Percentiles rank a stretch among this genome's conserved stretches.
Evolutionary conservation across 2,113 vertebrate species (phyloP).

Genomic region (Vanacampus margaritifer): DNA sequence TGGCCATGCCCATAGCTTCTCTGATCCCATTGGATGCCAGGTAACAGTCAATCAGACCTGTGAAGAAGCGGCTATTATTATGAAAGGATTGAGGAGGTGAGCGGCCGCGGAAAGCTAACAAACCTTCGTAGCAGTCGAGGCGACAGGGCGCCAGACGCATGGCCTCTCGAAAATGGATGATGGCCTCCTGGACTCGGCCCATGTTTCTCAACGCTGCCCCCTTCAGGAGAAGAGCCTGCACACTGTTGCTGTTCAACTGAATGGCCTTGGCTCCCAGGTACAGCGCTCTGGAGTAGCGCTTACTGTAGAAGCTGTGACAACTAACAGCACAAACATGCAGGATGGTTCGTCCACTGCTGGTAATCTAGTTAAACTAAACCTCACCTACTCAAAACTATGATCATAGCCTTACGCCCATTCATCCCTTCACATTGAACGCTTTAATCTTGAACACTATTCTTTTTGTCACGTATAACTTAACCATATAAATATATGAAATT

Average conservation of each 20-base stretch:
- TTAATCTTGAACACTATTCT: too few relatives aligned
- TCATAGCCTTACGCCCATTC: too few relatives aligned
- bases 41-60: conserved; percentile 97
- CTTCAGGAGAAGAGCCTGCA: conserved; percentile 92
- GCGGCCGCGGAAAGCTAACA: not conserved
- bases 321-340: conserved; percentile 59
- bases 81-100: not conserved
- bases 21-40: conserved; percentile 93
- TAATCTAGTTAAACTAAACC: too few relatives aligned
- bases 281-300: conserved; percentile 92
- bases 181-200: conserved; percentile 95
- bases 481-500: too few relatives aligned
- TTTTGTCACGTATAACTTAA: too few relatives aligned
- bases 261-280: conserved; percentile 97
- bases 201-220: conserved; percentile 93
- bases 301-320: conserved; percentile 98
- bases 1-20: conserved; percentile 98
- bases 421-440: too few relatives aligned
- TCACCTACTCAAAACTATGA: too few relatives aligned
- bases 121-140: conserved; percentile 96
- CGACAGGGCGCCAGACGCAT: conserved; percentile 91
- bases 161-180: conserved; percentile 96
- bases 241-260: conserved; percentile 96
- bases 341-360: not conserved
- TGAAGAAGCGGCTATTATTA: not conserved